Percentiles rank a stretch among this genome's conserved stretches.
Evolutionary conservation across 2,113 vertebrate species (phyloP).

Genomic region (Thymallus thymallus): DNA sequence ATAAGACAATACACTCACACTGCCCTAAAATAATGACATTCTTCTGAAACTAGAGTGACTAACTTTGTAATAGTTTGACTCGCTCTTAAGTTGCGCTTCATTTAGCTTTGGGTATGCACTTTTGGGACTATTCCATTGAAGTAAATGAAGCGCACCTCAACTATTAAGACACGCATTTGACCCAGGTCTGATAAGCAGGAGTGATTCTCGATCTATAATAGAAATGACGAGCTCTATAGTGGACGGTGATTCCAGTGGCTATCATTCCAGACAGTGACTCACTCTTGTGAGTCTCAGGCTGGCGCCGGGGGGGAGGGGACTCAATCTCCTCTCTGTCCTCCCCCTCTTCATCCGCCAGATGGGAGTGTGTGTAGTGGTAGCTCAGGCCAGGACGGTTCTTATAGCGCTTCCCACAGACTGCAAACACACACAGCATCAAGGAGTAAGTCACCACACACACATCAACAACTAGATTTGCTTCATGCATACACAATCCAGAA

Average conservation of each 20-base stretch:
- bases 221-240: no score
- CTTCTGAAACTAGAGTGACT: neutral
- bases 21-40: neutral
- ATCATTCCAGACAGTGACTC: slow-evolving; percentile 51
- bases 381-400: slow-evolving; percentile 96
- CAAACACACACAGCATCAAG: slow-evolving; percentile 49
- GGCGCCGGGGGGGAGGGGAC: slow-evolving; percentile 86
- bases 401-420: slow-evolving; percentile 96
- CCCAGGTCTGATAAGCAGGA: neutral
- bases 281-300: slow-evolving; percentile 93
- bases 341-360: slow-evolving; percentile 94
- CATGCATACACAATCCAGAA: neutral
- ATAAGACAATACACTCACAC: slow-evolving; percentile 2
- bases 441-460: neutral
- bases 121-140: no score
- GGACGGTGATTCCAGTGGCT: no score
- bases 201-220: neutral
- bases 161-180: no score
- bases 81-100: no score
- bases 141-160: no score
- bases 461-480: slow-evolving; percentile 23
- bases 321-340: slow-evolving; percentile 95
- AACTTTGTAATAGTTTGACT: no score
- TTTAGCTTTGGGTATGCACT: no score
- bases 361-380: slow-evolving; percentile 96